Evolutionary conservation across 2,888 invertebrate species (phyloP), one percentile per base, ranked within the genome.

Genomic region (Achlya flavicornis): DNA sequence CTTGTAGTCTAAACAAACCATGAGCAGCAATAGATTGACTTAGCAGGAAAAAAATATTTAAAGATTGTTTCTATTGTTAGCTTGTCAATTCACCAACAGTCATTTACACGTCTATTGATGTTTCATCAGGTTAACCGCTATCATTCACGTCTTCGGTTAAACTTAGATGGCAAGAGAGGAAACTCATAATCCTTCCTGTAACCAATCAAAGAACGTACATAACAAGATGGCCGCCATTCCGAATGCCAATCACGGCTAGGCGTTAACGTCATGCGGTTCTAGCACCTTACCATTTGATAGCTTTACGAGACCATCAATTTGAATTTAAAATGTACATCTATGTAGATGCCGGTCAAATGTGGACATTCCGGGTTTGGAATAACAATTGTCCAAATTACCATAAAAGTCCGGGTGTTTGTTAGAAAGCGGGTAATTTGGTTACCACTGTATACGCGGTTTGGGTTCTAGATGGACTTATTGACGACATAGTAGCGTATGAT

Each of bases 371-470:
- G 84, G 83, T 81, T 80, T 79, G 75, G 93, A 92, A 93, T 93
- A 92, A 83, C 90, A 93, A 93, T 92, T 88, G 88, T 87, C 71
- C 73, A 73, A 80, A 93, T 93, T 93, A 88, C 83, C 93, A 93
- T 93, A 93, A 90, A 91, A 88, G 88, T 89, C 92, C 91, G 88
- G 90, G 91, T 93, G 92, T 91, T 92, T 89, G 88, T 85, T 92
- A 92, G 93, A 93, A 93, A 93, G 93, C 92, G 92, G 93, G 92
- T 91, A 89, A 93, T 93, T 93, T 93, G 92, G 92, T 89, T 92
- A 91, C 89, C 86, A 84, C 81, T 82, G 81, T 81, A 86, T 82
- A 91, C 88, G 89, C 87, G 85, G 78, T 78, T 85, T 79, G 91
- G 80, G 80, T 90, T 83, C 84, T 69, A 87, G 89, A 91, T 91